Evolutionary conservation across 2,888 invertebrate genomes (phyloP).

Genomic region (Drosophila suboccidentalis): DNA sequence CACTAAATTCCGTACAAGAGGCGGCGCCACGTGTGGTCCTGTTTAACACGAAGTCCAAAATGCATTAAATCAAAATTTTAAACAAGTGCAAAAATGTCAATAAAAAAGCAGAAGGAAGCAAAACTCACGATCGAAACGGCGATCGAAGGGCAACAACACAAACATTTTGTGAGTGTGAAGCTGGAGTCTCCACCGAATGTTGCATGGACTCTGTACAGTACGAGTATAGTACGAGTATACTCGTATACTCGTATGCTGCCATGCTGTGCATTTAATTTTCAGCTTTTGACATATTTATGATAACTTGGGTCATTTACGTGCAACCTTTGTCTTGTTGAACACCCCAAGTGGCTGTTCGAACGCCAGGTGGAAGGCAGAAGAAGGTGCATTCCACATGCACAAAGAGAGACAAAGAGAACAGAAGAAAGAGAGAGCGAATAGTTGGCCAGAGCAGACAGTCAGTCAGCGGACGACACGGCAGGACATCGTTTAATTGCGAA

Average conservation of each 20-base stretch:
- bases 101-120: constrained; percentile 59
- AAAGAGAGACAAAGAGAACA: neutral
- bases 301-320: constrained; percentile 85
- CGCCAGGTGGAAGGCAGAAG: constrained; percentile 60
- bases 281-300: constrained; percentile 85
- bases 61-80: constrained; percentile 77
- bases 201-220: constrained; percentile 19
- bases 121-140: neutral
- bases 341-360: constrained; percentile 36
- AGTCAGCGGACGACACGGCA: constrained; percentile 79
- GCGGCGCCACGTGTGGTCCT: constrained; percentile 79
- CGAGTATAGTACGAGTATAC: too few relatives aligned
- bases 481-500: constrained; percentile 85
- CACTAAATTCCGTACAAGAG: constrained; percentile 56
- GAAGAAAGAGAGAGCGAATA: neutral
- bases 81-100: constrained; percentile 82
- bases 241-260: constrained; percentile 27
- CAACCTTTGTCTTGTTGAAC: constrained; percentile 83
- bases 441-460: constrained; percentile 69
- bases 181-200: constrained; percentile 22
- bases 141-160: neutral
- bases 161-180: constrained; percentile 26
- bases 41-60: constrained; percentile 57
- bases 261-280: constrained; percentile 84
- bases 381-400: constrained; percentile 70